Conservation (phyloP, 2,797 vertebrate species). For the Pangasius macronema region DNA sequence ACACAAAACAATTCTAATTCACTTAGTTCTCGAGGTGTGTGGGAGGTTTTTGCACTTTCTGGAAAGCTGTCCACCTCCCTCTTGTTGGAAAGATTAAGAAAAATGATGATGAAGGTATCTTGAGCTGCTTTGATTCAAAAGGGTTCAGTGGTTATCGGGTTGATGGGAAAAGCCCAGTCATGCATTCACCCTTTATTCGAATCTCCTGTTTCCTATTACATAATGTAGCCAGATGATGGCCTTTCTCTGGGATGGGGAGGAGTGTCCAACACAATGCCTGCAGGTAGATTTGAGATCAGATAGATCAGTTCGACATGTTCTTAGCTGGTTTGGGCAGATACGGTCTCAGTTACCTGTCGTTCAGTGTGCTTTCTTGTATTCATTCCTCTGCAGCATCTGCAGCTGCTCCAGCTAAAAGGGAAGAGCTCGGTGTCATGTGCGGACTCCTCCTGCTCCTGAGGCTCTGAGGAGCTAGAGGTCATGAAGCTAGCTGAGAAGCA, state of each 20-base stretch:
- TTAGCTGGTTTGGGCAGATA: conserved; percentile 21
- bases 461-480: conserved; percentile 18
- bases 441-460: conserved; percentile 46
- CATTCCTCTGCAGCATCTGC: conserved; percentile 26
- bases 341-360: neutral
- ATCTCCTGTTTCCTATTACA: neutral
- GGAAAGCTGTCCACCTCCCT: no score
- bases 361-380: conserved; percentile 1
- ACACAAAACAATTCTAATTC: neutral
- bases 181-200: neutral
- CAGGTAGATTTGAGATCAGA: conserved; percentile 8
- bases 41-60: neutral
- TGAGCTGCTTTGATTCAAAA: neutral
- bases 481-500: conserved; percentile 16
- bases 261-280: neutral
- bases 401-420: conserved; percentile 10
- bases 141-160: neutral
- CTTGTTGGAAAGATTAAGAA: neutral
- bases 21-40: neutral
- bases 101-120: neutral
- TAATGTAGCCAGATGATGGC: neutral
- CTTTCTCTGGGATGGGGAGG: neutral
- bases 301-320: conserved; percentile 3
- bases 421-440: conserved; percentile 31
- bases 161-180: neutral